phyloP scores from a whole-genome alignment of 2,888 invertebrate genomes.

The Tromatobia lineatoria region DNA sequence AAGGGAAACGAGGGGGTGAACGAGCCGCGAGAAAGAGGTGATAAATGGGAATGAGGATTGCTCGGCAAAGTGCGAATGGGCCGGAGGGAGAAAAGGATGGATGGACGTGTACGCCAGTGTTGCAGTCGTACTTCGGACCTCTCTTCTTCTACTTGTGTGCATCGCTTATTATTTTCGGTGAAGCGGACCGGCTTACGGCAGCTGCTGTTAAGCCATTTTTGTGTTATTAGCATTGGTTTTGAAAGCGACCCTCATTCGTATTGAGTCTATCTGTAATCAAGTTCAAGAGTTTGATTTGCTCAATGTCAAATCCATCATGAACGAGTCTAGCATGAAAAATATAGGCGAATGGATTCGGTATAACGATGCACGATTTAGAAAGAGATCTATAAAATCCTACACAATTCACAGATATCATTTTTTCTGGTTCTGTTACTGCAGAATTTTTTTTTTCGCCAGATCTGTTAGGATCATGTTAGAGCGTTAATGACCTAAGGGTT shows the following conservation, averaged over 20 bases:
- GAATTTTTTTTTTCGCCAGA: no score
- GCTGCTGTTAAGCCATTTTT: neutral
- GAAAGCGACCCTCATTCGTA: neutral
- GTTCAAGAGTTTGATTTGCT: neutral
- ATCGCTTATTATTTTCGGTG: neutral
- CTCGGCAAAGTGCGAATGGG: conserved; percentile 82
- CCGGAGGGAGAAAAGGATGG: conserved; percentile 72
- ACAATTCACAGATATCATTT: no score
- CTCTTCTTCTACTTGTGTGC: conserved; percentile 27
- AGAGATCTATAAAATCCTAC: no score
- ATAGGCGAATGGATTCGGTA: neutral
- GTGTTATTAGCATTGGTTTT: neutral
- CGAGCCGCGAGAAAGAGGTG: conserved; percentile 78
- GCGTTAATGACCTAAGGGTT: no score
- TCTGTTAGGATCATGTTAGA: no score
- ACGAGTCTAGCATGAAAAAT: neutral
- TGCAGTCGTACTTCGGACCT: conserved; percentile 53
- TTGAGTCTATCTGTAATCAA: neutral
- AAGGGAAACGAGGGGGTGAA: conserved; percentile 43
- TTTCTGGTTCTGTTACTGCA: no score
- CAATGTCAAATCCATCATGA: neutral
- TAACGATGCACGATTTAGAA: no score
- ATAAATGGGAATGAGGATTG: conserved; percentile 84
- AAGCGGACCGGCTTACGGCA: conserved; percentile 2
- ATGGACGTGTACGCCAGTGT: conserved; percentile 70